These are phyloP conservation scores for Lysandra bellargus DNA, from an alignment of 2,888 invertebrate genomes.

Conservation along the genomic window DNA sequence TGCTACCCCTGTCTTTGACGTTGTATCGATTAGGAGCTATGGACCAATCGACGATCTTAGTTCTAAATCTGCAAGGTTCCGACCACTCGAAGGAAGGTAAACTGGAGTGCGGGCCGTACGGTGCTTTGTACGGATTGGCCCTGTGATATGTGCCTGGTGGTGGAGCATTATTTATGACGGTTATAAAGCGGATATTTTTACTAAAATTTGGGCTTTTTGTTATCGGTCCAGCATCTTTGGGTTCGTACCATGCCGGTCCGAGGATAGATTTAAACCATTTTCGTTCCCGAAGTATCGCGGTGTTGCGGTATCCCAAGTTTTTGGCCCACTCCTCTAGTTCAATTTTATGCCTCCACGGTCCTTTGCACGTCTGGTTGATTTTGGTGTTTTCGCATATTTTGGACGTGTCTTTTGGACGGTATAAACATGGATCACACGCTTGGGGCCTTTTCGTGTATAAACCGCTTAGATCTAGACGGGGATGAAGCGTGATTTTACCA, in stretches of 20 bases:
- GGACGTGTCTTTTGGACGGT: constrained; percentile 53
- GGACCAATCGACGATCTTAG: constrained; percentile 55
- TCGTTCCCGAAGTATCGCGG: constrained; percentile 53
- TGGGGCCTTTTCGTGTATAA: constrained; percentile 49
- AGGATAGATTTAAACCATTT: constrained; percentile 54
- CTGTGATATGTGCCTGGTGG: constrained; percentile 67
- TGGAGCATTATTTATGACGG: constrained; percentile 48
- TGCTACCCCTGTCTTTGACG: constrained; percentile 59
- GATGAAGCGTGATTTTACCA: constrained; percentile 58
- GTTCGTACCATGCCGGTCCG: constrained; percentile 64
- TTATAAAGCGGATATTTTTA: constrained; percentile 52
- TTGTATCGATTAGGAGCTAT: constrained; percentile 66
- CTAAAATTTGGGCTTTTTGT: constrained; percentile 65
- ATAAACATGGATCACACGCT: constrained; percentile 63
- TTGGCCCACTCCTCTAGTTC: constrained; percentile 67
- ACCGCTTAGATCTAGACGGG: constrained; percentile 60
- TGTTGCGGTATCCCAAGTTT: constrained; percentile 69
- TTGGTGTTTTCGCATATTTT: constrained; percentile 54
- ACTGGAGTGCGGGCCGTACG: constrained; percentile 61
- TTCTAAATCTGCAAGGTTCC: constrained; percentile 64
- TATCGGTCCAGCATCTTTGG: constrained; percentile 49
- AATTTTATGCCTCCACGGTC: constrained; percentile 64
- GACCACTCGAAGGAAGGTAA: constrained; percentile 61
- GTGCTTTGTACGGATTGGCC: constrained; percentile 55
- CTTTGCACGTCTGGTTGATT: constrained; percentile 49